Percentiles rank a stretch among this genome's conserved stretches.
These are phyloP conservation scores for Poeciliopsis turneri DNA, from an alignment of 2,797 vertebrate species.

Conservation along the genomic window DNA sequence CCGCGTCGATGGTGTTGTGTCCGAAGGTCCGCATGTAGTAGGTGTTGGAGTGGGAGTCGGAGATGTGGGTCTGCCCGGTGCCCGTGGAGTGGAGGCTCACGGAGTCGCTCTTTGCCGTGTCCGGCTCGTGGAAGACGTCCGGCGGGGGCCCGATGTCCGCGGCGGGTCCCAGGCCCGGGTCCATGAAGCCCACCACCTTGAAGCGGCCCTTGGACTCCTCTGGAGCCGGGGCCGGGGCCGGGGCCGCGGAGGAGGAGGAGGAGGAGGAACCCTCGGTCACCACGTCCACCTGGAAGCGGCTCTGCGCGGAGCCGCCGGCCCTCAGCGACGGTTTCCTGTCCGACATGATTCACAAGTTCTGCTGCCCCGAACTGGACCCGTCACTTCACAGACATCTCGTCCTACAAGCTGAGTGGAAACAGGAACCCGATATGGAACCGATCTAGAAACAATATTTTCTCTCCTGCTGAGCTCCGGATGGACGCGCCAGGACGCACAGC, in stretches of 20 bases:
- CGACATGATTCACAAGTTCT: constrained; percentile 71
- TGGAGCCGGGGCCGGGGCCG: constrained; percentile 6
- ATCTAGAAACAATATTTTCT: neutral
- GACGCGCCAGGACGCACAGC: constrained; percentile 36
- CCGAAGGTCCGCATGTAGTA: constrained; percentile 97
- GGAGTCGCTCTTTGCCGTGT: constrained; percentile 88
- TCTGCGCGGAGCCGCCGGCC: constrained; percentile 82
- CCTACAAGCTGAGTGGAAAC: too few relatives aligned
- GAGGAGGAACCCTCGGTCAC: constrained; percentile 77
- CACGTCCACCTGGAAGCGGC: constrained; percentile 93
- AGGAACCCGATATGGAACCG: neutral
- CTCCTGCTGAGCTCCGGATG: neutral
- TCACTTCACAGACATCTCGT: neutral
- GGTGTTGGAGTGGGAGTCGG: constrained; percentile 94
- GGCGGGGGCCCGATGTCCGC: constrained; percentile 78
- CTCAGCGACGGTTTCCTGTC: constrained; percentile 71
- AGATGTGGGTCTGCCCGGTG: constrained; percentile 89
- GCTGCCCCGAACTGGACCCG: too few relatives aligned
- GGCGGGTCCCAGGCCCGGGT: constrained; percentile 75
- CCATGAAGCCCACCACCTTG: constrained; percentile 89
- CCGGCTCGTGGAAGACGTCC: constrained; percentile 84
- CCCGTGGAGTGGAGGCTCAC: constrained; percentile 91
- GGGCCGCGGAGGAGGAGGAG: neutral
- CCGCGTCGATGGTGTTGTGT: constrained; percentile 97
- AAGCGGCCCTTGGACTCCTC: constrained; percentile 87